Conservation (phyloP, 2,888 invertebrate genomes). For the Scaeva pyrastri region DNA sequence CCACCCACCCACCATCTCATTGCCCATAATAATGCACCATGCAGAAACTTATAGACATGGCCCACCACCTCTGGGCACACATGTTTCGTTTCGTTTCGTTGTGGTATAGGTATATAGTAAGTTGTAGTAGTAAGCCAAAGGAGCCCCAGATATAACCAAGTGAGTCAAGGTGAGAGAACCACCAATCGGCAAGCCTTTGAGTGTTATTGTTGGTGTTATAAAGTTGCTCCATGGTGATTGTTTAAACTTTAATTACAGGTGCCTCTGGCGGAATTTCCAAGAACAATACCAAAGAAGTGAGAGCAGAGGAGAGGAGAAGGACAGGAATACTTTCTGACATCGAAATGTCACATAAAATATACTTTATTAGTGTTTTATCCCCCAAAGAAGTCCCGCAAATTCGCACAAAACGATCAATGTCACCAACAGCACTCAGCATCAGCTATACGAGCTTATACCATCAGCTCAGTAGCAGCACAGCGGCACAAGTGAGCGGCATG, state of each 20-base stretch:
- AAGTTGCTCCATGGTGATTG: constrained; percentile 68
- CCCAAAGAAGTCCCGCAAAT: constrained; percentile 58
- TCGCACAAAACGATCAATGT: constrained; percentile 75
- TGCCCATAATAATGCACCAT: constrained; percentile 11
- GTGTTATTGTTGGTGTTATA: constrained; percentile 29
- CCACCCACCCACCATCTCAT: constrained; percentile 63
- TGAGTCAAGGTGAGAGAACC: constrained; percentile 74
- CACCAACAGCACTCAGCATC: constrained; percentile 51
- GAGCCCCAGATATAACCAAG: too few relatives aligned
- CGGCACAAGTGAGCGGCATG: constrained; percentile 38
- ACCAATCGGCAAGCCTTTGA: constrained; percentile 55
- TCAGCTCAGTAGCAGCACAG: too few relatives aligned
- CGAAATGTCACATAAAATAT: constrained; percentile 74
- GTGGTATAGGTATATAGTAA: too few relatives aligned
- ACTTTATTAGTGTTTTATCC: constrained; percentile 66
- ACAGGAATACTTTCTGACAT: constrained; percentile 52
- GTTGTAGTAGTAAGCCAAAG: too few relatives aligned
- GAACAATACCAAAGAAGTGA: constrained; percentile 5
- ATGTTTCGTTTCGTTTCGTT: constrained; percentile 43
- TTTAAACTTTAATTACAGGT: constrained; percentile 74
- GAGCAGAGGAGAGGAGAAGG: constrained; percentile 21
- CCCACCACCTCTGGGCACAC: constrained; percentile 67
- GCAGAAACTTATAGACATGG: constrained; percentile 34
- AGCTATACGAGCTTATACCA: too few relatives aligned
- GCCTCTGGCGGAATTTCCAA: constrained; percentile 69